phyloP scores from a whole-genome alignment of 2,797 vertebrate genomes.

The Tapera naevia region DNA sequence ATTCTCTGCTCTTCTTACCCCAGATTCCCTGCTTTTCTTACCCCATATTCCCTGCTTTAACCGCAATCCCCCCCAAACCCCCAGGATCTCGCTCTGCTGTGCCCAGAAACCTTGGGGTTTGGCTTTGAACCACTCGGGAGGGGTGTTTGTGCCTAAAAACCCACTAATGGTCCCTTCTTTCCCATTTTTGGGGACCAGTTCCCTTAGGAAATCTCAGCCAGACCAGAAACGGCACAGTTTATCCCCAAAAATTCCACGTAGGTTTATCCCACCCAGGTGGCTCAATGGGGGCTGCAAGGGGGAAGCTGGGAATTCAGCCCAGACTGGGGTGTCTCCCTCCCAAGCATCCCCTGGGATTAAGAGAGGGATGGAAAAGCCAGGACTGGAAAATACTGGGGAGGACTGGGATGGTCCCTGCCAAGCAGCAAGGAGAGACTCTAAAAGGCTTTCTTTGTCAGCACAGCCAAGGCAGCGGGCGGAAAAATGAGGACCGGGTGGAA shows the following conservation, averaged over 20 bases:
- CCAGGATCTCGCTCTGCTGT: conserved; percentile 13
- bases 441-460: conserved; percentile 51
- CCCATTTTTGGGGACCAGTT: not conserved
- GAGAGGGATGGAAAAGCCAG: rapidly evolving
- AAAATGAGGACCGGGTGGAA: not conserved
- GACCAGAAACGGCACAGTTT: not conserved
- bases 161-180: not conserved
- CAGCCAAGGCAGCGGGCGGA: not conserved
- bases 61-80: not conserved
- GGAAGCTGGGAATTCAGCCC: not conserved
- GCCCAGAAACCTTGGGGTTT: not conserved
- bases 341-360: rapidly evolving
- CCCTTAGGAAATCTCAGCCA: not conserved
- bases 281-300: not conserved
- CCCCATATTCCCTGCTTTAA: not conserved
- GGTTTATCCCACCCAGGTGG: not conserved
- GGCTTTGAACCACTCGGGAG: not conserved
- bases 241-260: not conserved
- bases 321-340: no score
- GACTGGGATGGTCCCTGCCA: not conserved
- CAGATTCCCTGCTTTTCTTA: not conserved
- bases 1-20: not conserved
- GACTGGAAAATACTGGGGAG: not conserved
- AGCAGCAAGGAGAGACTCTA: not conserved
- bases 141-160: not conserved